phyloP scores from a whole-genome alignment of 2,113 vertebrate genomes.

The Lophotis ruficrista region DNA sequence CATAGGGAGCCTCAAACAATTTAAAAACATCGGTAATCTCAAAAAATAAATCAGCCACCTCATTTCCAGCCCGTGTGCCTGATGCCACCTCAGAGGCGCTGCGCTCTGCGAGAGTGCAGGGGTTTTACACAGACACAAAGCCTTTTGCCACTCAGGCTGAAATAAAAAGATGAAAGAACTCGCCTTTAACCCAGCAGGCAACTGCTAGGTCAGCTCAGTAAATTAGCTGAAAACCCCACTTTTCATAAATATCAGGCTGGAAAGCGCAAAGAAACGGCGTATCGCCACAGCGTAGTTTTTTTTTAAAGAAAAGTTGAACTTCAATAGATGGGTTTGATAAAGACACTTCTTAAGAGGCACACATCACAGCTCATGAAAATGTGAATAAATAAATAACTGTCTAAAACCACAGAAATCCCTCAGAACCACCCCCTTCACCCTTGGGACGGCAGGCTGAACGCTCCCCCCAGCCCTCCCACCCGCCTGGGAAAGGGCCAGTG shows the following conservation, averaged over 20 bases:
- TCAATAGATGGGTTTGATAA: neutral
- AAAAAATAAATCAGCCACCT: neutral
- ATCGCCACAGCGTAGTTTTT: fast-evolving
- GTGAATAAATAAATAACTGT: neutral
- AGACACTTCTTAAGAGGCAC: neutral
- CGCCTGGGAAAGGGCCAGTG: neutral
- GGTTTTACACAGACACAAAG: neutral
- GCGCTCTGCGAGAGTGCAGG: neutral
- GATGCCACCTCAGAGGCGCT: neutral
- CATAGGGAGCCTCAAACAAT: neutral
- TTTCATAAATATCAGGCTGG: neutral
- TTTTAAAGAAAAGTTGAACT: neutral
- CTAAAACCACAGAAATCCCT: neutral
- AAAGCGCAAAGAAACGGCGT: fast-evolving
- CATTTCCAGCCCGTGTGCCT: neutral
- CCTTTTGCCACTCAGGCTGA: neutral
- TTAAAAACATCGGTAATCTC: neutral
- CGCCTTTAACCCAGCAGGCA: neutral
- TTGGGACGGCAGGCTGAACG: neutral
- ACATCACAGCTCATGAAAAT: neutral
- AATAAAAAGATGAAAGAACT: neutral
- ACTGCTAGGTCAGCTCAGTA: neutral
- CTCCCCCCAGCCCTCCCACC: neutral
- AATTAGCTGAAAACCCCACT: neutral
- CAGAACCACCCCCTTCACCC: neutral